Evolutionary conservation across 2,888 invertebrate genomes (phyloP), one percentile per base, ranked within the genome.

Genomic region (Euplexia lucipara): DNA sequence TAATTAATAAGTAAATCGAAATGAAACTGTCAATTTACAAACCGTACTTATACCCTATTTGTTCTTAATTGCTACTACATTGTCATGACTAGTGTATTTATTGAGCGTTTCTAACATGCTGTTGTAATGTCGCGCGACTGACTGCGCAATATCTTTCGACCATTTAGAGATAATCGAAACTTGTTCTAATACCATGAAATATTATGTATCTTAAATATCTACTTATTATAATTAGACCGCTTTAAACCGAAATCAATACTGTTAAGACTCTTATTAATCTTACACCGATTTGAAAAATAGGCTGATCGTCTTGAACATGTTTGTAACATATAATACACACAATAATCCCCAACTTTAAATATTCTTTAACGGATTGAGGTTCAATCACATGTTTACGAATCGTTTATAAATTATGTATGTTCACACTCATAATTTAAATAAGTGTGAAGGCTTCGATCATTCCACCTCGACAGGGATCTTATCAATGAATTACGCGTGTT

Each of bases 401-500:
- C 5, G 18, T 39, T 30, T 6, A 54, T 20, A 39, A 51, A 14
- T 35, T 37, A 9, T 37, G 7, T 44, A 67, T 9, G 30, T 56
- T 41, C 14, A 37, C n/a, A 49, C 32, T 26, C 41, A n/a, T 44
- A 22, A 39, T 42, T 32, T 26, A 34, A 14, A 51, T 39, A 26
- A 16, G 22, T 51, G 32, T 66, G 42, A 66, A 67, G 45, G 26
- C 37, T 54, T 65, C 62, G 30, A 65, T 72, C 16, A 61, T 62
- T 58, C 70, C 67, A 74, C 66, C 58, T 62, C 51, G 59, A 53
- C 68, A 58, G 74, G 81, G 81, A 82, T 84, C 88, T 91, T 90
- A 91, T 92, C 90, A 91, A 92, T 91, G 92, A 90, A 88, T 84
- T 83, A 80, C 81, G 84, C 86, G 86, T 51, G 79, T 80, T 87